Conservation (phyloP, 2,113 vertebrate species). For the Aptenodytes forsteri region DNA sequence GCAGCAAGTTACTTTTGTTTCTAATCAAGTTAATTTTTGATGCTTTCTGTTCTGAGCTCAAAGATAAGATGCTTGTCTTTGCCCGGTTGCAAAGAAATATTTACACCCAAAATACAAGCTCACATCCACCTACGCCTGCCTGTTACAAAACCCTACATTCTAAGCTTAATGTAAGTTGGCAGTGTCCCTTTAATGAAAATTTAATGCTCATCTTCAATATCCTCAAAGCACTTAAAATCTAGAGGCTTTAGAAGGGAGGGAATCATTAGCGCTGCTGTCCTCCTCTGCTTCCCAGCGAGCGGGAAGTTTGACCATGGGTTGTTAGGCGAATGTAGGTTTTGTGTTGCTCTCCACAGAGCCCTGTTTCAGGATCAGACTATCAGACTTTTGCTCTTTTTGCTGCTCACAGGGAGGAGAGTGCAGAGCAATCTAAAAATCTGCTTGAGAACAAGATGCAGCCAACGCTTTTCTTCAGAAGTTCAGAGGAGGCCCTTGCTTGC, state of each 20-base stretch:
- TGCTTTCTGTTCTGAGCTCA: neutral
- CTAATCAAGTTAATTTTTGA: neutral
- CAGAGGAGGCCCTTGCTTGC: neutral
- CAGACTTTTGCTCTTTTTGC: neutral
- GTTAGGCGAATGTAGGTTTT: neutral
- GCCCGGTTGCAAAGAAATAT: neutral
- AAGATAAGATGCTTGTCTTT: neutral
- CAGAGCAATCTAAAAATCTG: neutral
- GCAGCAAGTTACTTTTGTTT: neutral
- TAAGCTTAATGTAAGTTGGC: neutral
- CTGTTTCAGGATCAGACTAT: neutral
- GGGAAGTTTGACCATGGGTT: neutral
- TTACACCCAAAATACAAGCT: neutral
- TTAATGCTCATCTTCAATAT: constrained; percentile 26
- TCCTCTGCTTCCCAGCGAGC: neutral
- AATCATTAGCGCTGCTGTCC: neutral
- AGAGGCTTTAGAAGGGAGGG: neutral
- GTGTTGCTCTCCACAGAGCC: neutral
- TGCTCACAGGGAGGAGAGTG: neutral
- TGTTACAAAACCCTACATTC: neutral
- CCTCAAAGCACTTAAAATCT: constrained; percentile 5
- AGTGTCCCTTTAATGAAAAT: constrained; percentile 52
- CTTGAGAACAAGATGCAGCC: neutral
- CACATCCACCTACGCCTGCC: neutral
- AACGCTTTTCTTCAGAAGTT: neutral